Evolutionary conservation across 2,888 invertebrate species (phyloP).

Genomic region (Frankliniella intonsa): DNA sequence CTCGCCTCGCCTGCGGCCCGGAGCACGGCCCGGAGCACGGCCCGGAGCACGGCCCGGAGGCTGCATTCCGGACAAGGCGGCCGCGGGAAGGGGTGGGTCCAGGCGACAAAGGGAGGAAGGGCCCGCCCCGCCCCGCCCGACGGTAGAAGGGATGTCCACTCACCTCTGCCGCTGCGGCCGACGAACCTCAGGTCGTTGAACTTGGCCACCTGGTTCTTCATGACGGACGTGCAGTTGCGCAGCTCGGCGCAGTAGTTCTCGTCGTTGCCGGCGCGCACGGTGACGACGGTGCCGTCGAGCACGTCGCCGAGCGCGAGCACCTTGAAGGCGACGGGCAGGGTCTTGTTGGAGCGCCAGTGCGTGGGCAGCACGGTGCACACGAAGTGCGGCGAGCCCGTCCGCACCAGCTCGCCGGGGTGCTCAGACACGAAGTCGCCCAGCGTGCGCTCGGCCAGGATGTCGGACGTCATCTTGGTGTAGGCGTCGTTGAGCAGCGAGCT

Average conservation of each 20-base stretch:
- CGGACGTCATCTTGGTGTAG: constrained; percentile 84
- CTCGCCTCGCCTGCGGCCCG: no score
- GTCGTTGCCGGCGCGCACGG: constrained; percentile 94
- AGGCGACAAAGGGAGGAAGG: no score
- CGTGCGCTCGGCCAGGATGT: constrained; percentile 81
- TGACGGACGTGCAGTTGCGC: constrained; percentile 89
- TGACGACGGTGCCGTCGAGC: constrained; percentile 92
- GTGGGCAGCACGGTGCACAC: constrained; percentile 92
- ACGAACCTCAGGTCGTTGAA: constrained; percentile 98
- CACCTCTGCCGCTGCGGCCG: constrained; percentile 97
- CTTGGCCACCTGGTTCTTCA: constrained; percentile 98
- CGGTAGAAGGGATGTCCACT: constrained; percentile 48
- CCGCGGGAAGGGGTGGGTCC: no score
- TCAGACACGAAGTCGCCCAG: constrained; percentile 82
- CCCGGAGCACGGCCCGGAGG: no score
- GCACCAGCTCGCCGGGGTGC: constrained; percentile 85
- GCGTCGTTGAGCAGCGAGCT: constrained; percentile 66
- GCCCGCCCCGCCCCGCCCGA: no score
- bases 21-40: no score
- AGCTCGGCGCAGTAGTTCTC: constrained; percentile 96
- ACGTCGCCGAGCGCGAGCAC: constrained; percentile 92
- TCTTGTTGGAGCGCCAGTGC: constrained; percentile 98
- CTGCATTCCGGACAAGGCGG: no score
- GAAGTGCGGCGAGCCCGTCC: constrained; percentile 90
- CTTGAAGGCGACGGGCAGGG: constrained; percentile 93